A percentile compares a stretch with the other conserved stretches of the same genome.
Conservation (phyloP, 1,140 invertebrate genomes). For the Drosophila teissieri region DNA sequence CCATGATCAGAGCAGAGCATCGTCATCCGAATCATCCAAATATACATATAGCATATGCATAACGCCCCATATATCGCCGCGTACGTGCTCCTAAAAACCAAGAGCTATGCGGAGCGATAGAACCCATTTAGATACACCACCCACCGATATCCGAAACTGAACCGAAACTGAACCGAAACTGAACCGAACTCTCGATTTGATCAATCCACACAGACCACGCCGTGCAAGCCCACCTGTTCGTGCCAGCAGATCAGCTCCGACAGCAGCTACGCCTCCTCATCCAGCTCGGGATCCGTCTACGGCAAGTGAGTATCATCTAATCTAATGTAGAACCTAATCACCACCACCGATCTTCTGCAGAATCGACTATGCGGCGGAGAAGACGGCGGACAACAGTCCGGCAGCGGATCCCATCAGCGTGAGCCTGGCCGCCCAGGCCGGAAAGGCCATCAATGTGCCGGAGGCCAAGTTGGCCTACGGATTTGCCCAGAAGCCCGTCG, state of each 20-base stretch:
- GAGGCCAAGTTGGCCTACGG: slow-evolving; percentile 85
- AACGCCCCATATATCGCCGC: slow-evolving; percentile 55
- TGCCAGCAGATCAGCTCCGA: slow-evolving; percentile 50
- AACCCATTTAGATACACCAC: slow-evolving; percentile 50
- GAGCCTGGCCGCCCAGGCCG: slow-evolving; percentile 80
- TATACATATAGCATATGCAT: background rate
- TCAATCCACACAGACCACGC: slow-evolving; percentile 63
- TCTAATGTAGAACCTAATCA: background rate
- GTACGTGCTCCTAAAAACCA: slow-evolving; percentile 61
- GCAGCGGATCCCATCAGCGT: slow-evolving; percentile 85
- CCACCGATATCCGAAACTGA: slow-evolving; percentile 23
- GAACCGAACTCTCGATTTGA: slow-evolving; percentile 41
- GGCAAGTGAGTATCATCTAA: slow-evolving; percentile 39
- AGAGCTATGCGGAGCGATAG: slow-evolving; percentile 51
- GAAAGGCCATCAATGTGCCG: slow-evolving; percentile 71
- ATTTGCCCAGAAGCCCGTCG: slow-evolving; percentile 78
- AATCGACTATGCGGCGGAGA: slow-evolving; percentile 52
- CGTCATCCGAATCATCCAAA: background rate
- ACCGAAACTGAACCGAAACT: slow-evolving; percentile 39
- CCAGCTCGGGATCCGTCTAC: slow-evolving; percentile 45
- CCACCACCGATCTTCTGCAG: slow-evolving; percentile 6
- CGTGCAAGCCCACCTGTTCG: slow-evolving; percentile 68
- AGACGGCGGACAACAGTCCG: slow-evolving; percentile 47
- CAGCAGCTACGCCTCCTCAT: slow-evolving; percentile 55
- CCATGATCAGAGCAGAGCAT: slow-evolving; percentile 29